Evolutionary conservation across 2,113 vertebrate species (phyloP), one percentile per base, ranked within the genome.

Genomic region (Mungos mungo): DNA sequence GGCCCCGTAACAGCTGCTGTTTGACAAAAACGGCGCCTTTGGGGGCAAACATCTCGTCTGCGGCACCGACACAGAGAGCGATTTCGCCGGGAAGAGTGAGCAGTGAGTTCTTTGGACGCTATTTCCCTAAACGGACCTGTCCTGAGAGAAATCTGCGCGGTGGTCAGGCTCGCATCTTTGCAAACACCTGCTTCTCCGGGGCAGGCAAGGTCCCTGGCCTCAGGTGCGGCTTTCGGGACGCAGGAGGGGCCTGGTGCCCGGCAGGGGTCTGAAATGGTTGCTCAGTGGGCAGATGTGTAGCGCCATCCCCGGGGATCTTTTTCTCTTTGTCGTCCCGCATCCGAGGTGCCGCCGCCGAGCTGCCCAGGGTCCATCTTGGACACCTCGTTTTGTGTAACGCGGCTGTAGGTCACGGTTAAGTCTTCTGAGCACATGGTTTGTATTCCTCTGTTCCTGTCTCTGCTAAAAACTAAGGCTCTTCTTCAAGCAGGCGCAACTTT

Each of bases 251-350:
- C 25, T 2, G 7, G 41, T 18, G 54, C 68, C 60, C 18, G 16
- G 47, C 29, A 33, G 25, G 4, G 4, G 1, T 47, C 60, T 27
- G 38, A 27, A 57, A 11, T 2, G 7, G 13, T 5, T n/a, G 45
- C 23, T 1, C 2, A 31, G 3, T 7, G 33, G 21, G 10, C 4
- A 52, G 25, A 5, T 25, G 5, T 23, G n/a, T 10, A 1, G 11
- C 1, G 0, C 1, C 1, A 2, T 27, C 41, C 11, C 0, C n/a
- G n/a, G 13, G 27, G n/a, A 3, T 29, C 47, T 9, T 27, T 11
- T 1, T 4, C n/a, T 27, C 79, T 14, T 12, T 29, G 1, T 29
- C 41, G 65, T 27, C 10, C 35, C 0, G 0, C 16, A 4, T 21
- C 50, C 1, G 7, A 15, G 0, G 68, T 23, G 18, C 0, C 0